Conservation (phyloP, 2,888 invertebrate species). For the Lasioglossum leucozonium region DNA sequence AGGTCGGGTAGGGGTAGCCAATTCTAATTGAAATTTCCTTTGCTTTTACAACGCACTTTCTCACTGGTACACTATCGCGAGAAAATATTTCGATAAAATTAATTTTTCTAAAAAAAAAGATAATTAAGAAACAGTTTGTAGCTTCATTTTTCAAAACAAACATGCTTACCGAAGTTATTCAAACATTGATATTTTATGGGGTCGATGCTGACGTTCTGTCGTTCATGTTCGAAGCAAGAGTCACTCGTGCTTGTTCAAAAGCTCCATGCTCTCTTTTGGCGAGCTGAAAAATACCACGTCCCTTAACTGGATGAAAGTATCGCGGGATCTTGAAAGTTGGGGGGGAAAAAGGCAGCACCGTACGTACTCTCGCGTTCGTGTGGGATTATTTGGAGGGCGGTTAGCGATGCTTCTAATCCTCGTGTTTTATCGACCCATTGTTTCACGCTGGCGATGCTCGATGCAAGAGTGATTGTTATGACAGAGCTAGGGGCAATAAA, state of each 20-base stretch:
- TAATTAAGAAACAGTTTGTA: no score
- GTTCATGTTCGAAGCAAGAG: no score
- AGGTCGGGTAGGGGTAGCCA: no score
- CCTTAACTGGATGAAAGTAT: background rate
- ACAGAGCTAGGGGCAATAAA: constrained; percentile 38
- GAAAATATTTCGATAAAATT: no score
- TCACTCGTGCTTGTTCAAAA: background rate
- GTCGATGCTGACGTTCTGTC: no score
- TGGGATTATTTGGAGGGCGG: background rate
- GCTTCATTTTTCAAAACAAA: no score
- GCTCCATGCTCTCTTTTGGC: background rate
- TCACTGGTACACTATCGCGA: no score
- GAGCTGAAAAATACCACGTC: background rate
- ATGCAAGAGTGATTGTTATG: constrained; percentile 47
- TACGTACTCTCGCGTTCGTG: background rate
- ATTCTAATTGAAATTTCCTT: no score
- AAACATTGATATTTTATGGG: background rate
- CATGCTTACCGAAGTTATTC: no score
- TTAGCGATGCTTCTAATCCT: background rate
- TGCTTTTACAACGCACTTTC: no score
- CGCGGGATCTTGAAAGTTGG: constrained; percentile 1
- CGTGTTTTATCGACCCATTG: constrained; percentile 30
- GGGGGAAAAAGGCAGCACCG: no score
- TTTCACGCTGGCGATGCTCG: constrained; percentile 26
- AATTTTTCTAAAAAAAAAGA: no score